These are phyloP conservation scores for Rosalia funebris DNA, from an alignment of 2,888 invertebrate genomes.

Conservation along the genomic window DNA sequence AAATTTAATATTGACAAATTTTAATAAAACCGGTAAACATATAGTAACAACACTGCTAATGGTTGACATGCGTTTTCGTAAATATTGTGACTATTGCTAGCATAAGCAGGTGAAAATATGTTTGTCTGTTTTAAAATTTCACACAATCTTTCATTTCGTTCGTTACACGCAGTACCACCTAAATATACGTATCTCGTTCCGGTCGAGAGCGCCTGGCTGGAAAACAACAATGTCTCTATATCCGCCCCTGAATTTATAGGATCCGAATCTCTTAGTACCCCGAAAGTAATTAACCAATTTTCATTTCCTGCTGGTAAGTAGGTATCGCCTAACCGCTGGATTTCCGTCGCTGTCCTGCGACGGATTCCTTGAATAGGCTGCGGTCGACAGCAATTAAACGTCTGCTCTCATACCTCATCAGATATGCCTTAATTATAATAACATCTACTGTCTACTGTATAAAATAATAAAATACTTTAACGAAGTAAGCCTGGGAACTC, in stretches of 20 bases:
- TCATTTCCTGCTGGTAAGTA: slow-evolving; percentile 46
- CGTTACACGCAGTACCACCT: too few species aligned
- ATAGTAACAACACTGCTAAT: too few species aligned
- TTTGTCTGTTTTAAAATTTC: too few species aligned
- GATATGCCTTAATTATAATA: slow-evolving; percentile 61
- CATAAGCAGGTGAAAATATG: too few species aligned
- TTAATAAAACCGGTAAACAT: too few species aligned
- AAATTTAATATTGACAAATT: too few species aligned
- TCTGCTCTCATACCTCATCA: slow-evolving; percentile 59
- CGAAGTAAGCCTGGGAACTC: slow-evolving; percentile 55
- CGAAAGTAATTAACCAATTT: slow-evolving; percentile 49
- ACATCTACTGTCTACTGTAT: slow-evolving; percentile 50
- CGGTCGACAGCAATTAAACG: slow-evolving; percentile 52
- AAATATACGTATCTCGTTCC: background rate
- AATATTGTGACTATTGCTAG: too few species aligned
- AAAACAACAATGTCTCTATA: background rate
- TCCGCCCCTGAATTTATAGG: background rate
- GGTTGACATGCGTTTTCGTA: too few species aligned
- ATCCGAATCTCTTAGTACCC: slow-evolving; percentile 28
- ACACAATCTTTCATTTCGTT: too few species aligned
- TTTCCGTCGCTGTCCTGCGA: slow-evolving; percentile 40
- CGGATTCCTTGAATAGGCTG: slow-evolving; percentile 42
- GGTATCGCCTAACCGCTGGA: slow-evolving; percentile 35
- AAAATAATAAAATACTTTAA: slow-evolving; percentile 58
- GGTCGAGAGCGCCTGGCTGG: background rate